Conservation (phyloP, 2,888 invertebrate genomes). For the Perizoma affinitatum region DNA sequence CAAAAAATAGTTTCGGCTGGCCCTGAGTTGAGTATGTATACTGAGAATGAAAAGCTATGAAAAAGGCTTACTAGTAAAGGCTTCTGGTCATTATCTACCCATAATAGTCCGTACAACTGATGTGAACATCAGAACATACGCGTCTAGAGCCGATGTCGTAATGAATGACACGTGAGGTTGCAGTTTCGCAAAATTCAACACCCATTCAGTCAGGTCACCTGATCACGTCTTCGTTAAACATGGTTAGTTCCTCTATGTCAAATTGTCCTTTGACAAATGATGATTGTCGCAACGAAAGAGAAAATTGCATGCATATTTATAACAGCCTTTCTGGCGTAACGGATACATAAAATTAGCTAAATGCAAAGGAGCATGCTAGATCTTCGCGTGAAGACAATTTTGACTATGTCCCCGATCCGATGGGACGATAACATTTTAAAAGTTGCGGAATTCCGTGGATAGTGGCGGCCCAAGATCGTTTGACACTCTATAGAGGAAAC, state of each 20-base stretch:
- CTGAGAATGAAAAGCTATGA: too few relatives aligned
- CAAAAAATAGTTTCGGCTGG: too few relatives aligned
- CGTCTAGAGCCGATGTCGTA: slow-evolving; percentile 39
- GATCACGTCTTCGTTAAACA: slow-evolving; percentile 25
- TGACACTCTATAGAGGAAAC: too few relatives aligned
- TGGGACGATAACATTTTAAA: too few relatives aligned
- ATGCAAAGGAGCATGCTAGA: neutral
- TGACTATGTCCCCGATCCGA: neutral
- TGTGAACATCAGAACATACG: slow-evolving; percentile 32
- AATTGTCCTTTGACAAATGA: slow-evolving; percentile 32
- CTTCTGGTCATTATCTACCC: too few relatives aligned
- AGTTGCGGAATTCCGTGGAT: too few relatives aligned
- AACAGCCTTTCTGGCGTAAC: slow-evolving; percentile 15
- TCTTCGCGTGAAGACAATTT: neutral
- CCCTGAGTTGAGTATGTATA: too few relatives aligned
- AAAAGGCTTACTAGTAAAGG: too few relatives aligned
- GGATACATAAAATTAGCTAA: slow-evolving; percentile 9
- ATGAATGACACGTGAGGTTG: slow-evolving; percentile 34
- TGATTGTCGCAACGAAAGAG: slow-evolving; percentile 31
- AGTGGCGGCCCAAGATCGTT: too few relatives aligned
- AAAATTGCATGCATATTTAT: slow-evolving; percentile 30
- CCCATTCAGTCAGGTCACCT: slow-evolving; percentile 32
- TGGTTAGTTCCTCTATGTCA: too few relatives aligned
- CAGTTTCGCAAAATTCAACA: slow-evolving; percentile 33
- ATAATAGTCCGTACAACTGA: neutral